These are phyloP conservation scores for Apeira syringaria DNA, from an alignment of 2,888 invertebrate species.

Conservation along the genomic window DNA sequence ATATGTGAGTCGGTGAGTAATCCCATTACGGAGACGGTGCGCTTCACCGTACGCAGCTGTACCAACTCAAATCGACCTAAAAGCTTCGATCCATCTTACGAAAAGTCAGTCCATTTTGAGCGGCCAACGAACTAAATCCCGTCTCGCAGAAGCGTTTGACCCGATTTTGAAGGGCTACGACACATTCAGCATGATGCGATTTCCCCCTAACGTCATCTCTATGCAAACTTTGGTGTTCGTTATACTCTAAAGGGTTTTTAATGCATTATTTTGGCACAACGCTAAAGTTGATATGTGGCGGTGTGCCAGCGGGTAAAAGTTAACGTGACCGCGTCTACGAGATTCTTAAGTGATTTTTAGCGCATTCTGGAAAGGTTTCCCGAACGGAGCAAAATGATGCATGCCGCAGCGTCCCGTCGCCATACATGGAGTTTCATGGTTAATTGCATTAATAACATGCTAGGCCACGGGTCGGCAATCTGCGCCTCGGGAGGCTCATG, in stretches of 20 bases:
- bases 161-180: constrained; percentile 60
- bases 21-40: constrained; percentile 53
- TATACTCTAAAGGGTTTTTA: constrained; percentile 69
- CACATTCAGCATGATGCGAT: constrained; percentile 49
- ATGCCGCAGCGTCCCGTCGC: constrained; percentile 68
- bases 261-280: constrained; percentile 78
- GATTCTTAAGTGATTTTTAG: constrained; percentile 77
- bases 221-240: constrained; percentile 62
- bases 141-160: constrained; percentile 57
- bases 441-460: no score
- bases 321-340: constrained; percentile 65
- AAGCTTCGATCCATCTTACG: constrained; percentile 76
- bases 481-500: no score
- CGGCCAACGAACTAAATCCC: constrained; percentile 68
- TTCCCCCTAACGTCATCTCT: constrained; percentile 41
- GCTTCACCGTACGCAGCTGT: constrained; percentile 61
- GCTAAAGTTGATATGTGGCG: constrained; percentile 61
- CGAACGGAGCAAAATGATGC: constrained; percentile 73
- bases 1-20: constrained; percentile 55
- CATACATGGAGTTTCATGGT: no score
- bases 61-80: constrained; percentile 69
- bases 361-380: constrained; percentile 60
- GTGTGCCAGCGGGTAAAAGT: constrained; percentile 71
- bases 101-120: constrained; percentile 70
- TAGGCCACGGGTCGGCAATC: no score